A percentile compares a stretch with the other conserved stretches of the same genome.
phyloP scores from a whole-genome alignment of 2,888 invertebrate species.

The Acronicta psi region DNA sequence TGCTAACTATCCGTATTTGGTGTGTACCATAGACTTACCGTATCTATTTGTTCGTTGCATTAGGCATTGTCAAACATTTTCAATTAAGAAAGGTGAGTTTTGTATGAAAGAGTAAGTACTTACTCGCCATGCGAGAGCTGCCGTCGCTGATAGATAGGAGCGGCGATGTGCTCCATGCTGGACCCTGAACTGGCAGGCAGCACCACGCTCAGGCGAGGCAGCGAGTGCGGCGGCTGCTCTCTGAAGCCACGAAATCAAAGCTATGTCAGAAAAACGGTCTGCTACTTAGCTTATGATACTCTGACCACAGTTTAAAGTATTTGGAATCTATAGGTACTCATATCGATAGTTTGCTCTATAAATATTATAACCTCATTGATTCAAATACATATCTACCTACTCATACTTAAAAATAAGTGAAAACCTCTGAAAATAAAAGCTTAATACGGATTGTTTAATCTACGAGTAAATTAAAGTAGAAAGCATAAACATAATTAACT shows the following conservation, averaged over 20 bases:
- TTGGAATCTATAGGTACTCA: no score
- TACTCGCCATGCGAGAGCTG: slow-evolving; percentile 83
- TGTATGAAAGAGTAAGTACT: slow-evolving; percentile 54
- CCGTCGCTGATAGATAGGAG: slow-evolving; percentile 49
- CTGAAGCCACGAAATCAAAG: slow-evolving; percentile 60
- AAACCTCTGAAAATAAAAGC: neutral
- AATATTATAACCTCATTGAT: no score
- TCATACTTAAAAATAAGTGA: no score
- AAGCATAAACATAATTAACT: slow-evolving; percentile 1
- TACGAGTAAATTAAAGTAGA: neutral
- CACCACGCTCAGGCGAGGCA: slow-evolving; percentile 81
- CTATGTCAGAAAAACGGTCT: neutral
- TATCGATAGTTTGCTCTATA: no score
- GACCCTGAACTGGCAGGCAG: slow-evolving; percentile 77
- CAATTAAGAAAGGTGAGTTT: neutral
- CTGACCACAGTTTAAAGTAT: no score
- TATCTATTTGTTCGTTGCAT: no score
- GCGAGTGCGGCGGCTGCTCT: slow-evolving; percentile 76
- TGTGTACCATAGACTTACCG: no score
- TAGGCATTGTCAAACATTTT: neutral
- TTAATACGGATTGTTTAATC: neutral
- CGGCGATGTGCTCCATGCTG: slow-evolving; percentile 72
- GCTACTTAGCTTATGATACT: no score
- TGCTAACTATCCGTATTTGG: no score
- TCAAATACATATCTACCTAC: no score